These are phyloP conservation scores for Drosophila pegasa DNA, from an alignment of 2,888 invertebrate species.

Conservation along the genomic window DNA sequence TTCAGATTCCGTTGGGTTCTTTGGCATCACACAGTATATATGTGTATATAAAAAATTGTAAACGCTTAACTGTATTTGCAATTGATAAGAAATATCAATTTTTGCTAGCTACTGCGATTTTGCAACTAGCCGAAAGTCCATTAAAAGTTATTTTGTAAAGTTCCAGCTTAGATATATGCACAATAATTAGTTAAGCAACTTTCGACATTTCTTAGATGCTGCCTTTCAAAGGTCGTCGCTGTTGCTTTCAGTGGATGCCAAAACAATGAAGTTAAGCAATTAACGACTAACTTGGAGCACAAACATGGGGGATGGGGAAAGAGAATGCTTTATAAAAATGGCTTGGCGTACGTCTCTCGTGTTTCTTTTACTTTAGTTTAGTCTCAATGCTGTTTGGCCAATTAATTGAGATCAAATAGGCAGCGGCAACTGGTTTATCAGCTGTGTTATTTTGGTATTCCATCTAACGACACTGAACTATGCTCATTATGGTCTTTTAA, in stretches of 20 bases:
- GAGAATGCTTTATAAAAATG: constrained; percentile 7
- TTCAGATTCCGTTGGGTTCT: no score
- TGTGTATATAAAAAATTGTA: no score
- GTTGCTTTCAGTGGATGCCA: neutral
- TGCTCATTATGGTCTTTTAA: constrained; percentile 70
- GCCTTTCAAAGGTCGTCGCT: no score
- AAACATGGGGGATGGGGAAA: neutral
- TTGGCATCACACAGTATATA: no score
- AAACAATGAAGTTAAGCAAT: constrained; percentile 7
- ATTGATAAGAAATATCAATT: neutral
- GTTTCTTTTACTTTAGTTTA: no score
- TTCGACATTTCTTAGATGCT: constrained; percentile 5
- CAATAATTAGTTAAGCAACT: constrained; percentile 19
- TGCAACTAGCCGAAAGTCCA: neutral
- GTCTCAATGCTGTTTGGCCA: constrained; percentile 12
- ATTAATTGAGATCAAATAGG: constrained; percentile 56
- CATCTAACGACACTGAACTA: constrained; percentile 48
- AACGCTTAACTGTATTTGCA: no score
- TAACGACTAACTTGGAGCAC: neutral
- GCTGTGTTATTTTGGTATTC: constrained; percentile 49
- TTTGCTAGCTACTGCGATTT: neutral
- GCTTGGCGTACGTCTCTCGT: neutral
- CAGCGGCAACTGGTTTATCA: constrained; percentile 53
- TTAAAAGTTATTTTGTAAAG: constrained; percentile 22
- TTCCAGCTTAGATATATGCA: constrained; percentile 1